phyloP scores from a whole-genome alignment of 2,888 invertebrate species.

The Erebia ligea region DNA sequence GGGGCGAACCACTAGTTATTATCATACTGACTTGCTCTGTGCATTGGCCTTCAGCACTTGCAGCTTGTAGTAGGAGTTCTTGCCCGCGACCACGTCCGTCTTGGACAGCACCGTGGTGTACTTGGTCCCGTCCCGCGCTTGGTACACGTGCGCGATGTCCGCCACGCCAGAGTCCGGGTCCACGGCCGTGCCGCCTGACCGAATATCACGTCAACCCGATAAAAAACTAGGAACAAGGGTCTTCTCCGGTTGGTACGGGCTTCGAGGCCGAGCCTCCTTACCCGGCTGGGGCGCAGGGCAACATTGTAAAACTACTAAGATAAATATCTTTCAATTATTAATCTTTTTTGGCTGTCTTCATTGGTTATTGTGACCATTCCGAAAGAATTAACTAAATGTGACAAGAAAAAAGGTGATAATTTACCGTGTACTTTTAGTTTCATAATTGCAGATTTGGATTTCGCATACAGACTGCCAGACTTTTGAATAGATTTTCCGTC shows the following conservation, averaged over 20 bases:
- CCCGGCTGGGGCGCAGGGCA: no score
- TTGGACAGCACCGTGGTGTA: conserved; percentile 92
- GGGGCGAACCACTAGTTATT: no score
- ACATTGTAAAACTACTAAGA: no score
- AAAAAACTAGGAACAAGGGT: neutral
- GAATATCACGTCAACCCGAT: neutral
- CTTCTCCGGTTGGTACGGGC: no score
- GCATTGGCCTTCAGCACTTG: conserved; percentile 92
- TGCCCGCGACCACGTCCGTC: conserved; percentile 93
- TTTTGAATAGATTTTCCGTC: conserved; percentile 82
- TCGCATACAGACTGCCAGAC: conserved; percentile 84
- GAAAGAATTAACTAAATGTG: no score
- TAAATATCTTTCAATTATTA: no score
- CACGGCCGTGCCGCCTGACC: conserved; percentile 90
- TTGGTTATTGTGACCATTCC: no score
- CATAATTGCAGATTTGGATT: conserved; percentile 68
- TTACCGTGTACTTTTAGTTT: conserved; percentile 77
- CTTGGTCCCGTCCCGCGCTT: conserved; percentile 78
- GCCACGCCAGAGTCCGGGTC: conserved; percentile 95
- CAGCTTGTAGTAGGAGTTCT: conserved; percentile 97
- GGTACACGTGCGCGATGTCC: conserved; percentile 91
- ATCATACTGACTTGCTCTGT: conserved; percentile 74
- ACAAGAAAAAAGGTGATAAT: neutral
- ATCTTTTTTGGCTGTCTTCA: no score
- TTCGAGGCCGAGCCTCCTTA: no score